phyloP scores from a whole-genome alignment of 2,113 vertebrate genomes.

The Dasyprocta punctata region DNA sequence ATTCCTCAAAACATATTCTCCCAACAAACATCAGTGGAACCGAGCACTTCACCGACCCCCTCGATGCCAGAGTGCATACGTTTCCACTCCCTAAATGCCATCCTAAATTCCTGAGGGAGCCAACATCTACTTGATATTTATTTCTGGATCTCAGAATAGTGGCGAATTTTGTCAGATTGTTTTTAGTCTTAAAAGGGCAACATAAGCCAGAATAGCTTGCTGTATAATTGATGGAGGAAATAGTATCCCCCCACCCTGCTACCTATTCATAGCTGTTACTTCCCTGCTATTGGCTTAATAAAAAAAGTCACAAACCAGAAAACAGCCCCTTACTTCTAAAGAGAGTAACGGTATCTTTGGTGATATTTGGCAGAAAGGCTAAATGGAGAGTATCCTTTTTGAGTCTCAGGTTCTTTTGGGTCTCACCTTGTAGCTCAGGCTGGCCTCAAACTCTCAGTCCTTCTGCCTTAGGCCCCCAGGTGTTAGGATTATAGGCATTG shows the following conservation, averaged over 20 bases:
- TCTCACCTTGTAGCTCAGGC: background rate
- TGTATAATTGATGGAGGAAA: slow-evolving; percentile 22
- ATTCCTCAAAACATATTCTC: background rate
- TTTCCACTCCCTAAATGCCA: slow-evolving; percentile 70
- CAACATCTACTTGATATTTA: slow-evolving; percentile 64
- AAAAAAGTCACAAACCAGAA: background rate
- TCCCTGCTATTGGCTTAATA: background rate
- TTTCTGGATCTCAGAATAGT: slow-evolving; percentile 71
- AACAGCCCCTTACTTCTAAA: slow-evolving; percentile 11
- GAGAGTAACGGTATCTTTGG: background rate
- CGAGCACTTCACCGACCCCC: background rate
- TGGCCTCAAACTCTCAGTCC: background rate
- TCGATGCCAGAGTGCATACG: background rate
- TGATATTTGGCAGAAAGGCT: slow-evolving; percentile 44
- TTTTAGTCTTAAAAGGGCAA: slow-evolving; percentile 71
- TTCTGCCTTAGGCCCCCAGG: background rate
- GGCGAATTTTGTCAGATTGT: slow-evolving; percentile 50
- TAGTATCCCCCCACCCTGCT: background rate
- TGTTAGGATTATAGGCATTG: background rate
- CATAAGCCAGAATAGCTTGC: slow-evolving; percentile 4
- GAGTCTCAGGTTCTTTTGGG: background rate
- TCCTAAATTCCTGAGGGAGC: slow-evolving; percentile 64
- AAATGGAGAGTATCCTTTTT: background rate
- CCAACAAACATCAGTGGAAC: slow-evolving; percentile 24
- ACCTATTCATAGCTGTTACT: slow-evolving; percentile 34